phyloP scores from a whole-genome alignment of 2,797 vertebrate genomes.

The Acanthurus leucopareius region DNA sequence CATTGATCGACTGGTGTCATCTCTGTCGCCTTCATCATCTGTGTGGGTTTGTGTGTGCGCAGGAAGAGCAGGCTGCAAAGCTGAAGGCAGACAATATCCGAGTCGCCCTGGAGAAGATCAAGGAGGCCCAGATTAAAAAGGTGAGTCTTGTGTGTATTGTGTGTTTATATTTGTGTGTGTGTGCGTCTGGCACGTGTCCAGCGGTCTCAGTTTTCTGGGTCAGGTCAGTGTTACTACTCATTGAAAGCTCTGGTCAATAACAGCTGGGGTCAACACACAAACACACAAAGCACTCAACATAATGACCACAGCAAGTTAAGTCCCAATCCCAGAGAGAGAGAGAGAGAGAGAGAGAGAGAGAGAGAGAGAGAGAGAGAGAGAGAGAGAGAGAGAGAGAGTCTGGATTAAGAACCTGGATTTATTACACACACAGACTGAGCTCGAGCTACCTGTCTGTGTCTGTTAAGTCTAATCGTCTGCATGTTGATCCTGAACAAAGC shows the following conservation, averaged over 20 bases:
- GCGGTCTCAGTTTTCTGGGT: conserved; percentile 73
- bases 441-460: conserved; percentile 38
- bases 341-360: not conserved
- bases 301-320: conserved; percentile 62
- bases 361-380: not conserved
- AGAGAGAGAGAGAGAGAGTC: conserved; percentile 20
- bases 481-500: conserved; percentile 15
- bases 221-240: conserved; percentile 77
- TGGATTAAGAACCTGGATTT: conserved; percentile 74
- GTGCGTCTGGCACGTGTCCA: conserved; percentile 44
- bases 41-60: conserved; percentile 34
- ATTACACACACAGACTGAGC: conserved; percentile 16
- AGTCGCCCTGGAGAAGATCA: conserved; percentile 97
- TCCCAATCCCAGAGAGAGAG: conserved; percentile 45
- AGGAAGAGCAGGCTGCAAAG: conserved; percentile 99
- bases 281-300: conserved; percentile 57
- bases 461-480: not conserved
- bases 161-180: conserved; percentile 3
- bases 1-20: conserved; percentile 2
- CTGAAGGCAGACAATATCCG: conserved; percentile 97
- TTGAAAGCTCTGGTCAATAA: conserved; percentile 68
- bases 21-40: conserved; percentile 5
- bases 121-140: conserved; percentile 99
- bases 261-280: conserved; percentile 67
- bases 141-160: conserved; percentile 75